These are phyloP conservation scores for Pycnomerus fuliginosus DNA, from an alignment of 2,888 invertebrate species.

Conservation along the genomic window DNA sequence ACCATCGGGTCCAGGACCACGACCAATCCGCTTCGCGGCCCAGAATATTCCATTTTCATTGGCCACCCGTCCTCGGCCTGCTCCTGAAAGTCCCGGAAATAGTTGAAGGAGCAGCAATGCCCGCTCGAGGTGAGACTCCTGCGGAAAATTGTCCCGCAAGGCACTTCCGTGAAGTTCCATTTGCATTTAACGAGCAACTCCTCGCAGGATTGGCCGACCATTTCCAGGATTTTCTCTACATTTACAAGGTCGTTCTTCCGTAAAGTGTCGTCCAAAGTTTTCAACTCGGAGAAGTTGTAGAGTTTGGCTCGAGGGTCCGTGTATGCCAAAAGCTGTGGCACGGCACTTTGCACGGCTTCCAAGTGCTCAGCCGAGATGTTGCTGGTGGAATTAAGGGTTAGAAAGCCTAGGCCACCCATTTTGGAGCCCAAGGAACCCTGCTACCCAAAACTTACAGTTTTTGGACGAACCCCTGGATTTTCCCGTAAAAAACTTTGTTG, in stretches of 20 bases:
- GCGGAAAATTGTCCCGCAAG: conserved; percentile 42
- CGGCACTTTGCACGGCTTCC: conserved; percentile 27
- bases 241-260: conserved; percentile 32
- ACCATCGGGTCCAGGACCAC: conserved; percentile 39
- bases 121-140: conserved; percentile 41
- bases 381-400: conserved; percentile 27
- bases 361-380: conserved; percentile 30
- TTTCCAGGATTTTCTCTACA: conserved; percentile 30
- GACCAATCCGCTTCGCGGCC: conserved; percentile 42
- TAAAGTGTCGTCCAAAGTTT: conserved; percentile 37
- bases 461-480: conserved; percentile 32
- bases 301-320: conserved; percentile 21
- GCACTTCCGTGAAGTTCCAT: conserved; percentile 39
- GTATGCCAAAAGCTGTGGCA: conserved; percentile 39
- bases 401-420: no score
- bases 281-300: conserved; percentile 32
- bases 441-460: conserved; percentile 39
- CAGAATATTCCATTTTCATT: no score
- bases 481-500: conserved; percentile 35
- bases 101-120: conserved; percentile 51
- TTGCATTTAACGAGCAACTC: conserved; percentile 44
- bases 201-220: conserved; percentile 41
- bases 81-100: no score
- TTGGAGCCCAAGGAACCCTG: no score
- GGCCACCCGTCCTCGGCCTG: no score